phyloP scores from a whole-genome alignment of 2,888 invertebrate species.

The Taphrorychus bicolor region DNA sequence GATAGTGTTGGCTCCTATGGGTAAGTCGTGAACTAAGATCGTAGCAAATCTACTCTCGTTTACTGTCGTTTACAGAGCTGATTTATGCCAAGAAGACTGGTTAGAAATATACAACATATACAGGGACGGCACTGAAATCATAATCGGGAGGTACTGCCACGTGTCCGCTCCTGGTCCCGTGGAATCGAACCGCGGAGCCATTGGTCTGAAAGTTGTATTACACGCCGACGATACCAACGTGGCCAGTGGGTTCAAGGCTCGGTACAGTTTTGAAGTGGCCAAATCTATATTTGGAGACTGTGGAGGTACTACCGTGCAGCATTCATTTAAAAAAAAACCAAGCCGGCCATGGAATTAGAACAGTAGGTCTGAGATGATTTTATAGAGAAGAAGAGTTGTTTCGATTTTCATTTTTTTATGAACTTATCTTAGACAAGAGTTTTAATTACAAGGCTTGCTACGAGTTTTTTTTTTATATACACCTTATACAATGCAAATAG shows the following conservation, averaged over 20 bases:
- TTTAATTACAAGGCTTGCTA: no score
- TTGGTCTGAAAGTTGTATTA: constrained; percentile 86
- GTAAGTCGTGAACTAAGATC: constrained; percentile 64
- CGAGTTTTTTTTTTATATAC: no score
- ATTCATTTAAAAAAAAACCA: no score
- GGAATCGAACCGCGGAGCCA: constrained; percentile 88
- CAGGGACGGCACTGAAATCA: constrained; percentile 79
- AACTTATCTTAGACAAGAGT: no score
- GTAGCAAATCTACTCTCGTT: no score
- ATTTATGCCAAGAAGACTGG: constrained; percentile 91
- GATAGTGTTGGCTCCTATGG: constrained; percentile 78
- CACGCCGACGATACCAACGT: constrained; percentile 88
- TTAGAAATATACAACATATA: constrained; percentile 92
- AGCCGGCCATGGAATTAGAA: no score
- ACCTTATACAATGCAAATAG: no score
- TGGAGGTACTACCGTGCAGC: no score
- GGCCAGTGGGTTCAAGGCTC: constrained; percentile 94
- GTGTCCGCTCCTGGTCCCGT: constrained; percentile 93
- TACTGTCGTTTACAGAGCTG: constrained; percentile 70
- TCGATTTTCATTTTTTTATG: no score
- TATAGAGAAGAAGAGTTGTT: no score
- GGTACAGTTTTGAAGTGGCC: constrained; percentile 89
- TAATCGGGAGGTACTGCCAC: constrained; percentile 92
- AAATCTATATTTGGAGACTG: constrained; percentile 92
- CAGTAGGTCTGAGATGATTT: no score